phyloP scores from a whole-genome alignment of 2,113 vertebrate species.

The Elaphurus davidianus region DNA sequence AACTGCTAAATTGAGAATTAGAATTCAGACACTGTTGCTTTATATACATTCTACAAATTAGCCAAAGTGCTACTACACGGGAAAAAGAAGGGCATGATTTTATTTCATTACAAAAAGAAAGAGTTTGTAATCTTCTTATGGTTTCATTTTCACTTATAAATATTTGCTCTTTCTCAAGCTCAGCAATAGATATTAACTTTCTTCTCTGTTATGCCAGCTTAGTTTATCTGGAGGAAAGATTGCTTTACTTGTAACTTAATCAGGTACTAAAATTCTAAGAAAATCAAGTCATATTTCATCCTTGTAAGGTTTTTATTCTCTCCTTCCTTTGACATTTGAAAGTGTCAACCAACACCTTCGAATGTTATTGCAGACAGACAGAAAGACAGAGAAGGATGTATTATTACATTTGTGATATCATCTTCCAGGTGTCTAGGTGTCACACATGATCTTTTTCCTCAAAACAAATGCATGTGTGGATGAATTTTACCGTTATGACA shows the following conservation, averaged over 20 bases:
- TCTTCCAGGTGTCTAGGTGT: neutral
- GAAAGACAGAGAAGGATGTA: neutral
- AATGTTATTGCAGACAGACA: neutral
- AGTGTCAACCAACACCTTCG: neutral
- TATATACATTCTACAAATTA: slow-evolving; percentile 54
- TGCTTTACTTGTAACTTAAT: neutral
- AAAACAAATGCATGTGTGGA: neutral
- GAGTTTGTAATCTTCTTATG: slow-evolving; percentile 57
- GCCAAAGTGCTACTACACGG: neutral
- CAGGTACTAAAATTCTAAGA: neutral
- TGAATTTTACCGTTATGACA: neutral
- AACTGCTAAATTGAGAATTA: slow-evolving; percentile 67
- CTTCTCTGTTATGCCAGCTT: neutral
- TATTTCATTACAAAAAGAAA: slow-evolving; percentile 56
- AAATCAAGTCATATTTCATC: neutral
- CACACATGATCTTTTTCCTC: neutral
- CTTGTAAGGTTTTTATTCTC: neutral
- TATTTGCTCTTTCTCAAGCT: slow-evolving; percentile 42
- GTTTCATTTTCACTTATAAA: slow-evolving; percentile 65
- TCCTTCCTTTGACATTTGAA: neutral
- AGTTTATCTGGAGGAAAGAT: neutral
- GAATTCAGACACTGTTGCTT: slow-evolving; percentile 63
- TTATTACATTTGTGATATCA: neutral
- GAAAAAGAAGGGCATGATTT: slow-evolving; percentile 41
- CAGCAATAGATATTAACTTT: neutral